Evolutionary conservation across 2,888 invertebrate species (phyloP).

Genomic region (Frankliniella intonsa): DNA sequence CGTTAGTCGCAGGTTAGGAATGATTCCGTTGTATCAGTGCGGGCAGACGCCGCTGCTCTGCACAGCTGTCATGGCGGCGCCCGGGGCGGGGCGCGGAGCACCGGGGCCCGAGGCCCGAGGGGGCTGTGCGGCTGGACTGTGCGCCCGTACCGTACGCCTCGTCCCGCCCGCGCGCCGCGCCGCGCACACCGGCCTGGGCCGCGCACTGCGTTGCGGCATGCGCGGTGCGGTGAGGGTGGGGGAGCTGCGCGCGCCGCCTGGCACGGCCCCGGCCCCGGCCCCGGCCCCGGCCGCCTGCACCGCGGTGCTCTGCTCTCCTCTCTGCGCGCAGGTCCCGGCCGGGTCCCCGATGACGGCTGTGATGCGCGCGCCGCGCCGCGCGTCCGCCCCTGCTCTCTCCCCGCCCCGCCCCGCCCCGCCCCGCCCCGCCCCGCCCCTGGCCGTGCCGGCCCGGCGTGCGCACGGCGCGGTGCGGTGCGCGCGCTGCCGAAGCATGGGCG

Average conservation of each 20-base stretch:
- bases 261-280: not conserved
- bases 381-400: not conserved
- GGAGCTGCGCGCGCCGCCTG: not conserved
- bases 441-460: constrained; percentile 12
- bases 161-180: too few relatives aligned
- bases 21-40: too few relatives aligned
- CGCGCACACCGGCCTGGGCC: too few relatives aligned
- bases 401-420: constrained; percentile 1
- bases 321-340: not conserved
- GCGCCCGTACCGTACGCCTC: too few relatives aligned
- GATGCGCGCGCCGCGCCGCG: constrained; percentile 45
- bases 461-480: constrained; percentile 17
- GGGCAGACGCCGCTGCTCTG: too few relatives aligned
- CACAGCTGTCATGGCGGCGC: too few relatives aligned
- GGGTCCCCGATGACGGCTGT: constrained; percentile 40
- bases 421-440: not conserved
- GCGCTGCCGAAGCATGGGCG: not conserved
- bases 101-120: not conserved
- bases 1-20: too few relatives aligned
- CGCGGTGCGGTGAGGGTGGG: not conserved
- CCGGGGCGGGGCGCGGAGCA: not conserved
- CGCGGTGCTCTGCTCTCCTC: too few relatives aligned
- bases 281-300: not conserved
- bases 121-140: too few relatives aligned
- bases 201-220: too few relatives aligned